These are phyloP conservation scores for Nemurella pictetii DNA, from an alignment of 2,888 invertebrate genomes.

Conservation along the genomic window DNA sequence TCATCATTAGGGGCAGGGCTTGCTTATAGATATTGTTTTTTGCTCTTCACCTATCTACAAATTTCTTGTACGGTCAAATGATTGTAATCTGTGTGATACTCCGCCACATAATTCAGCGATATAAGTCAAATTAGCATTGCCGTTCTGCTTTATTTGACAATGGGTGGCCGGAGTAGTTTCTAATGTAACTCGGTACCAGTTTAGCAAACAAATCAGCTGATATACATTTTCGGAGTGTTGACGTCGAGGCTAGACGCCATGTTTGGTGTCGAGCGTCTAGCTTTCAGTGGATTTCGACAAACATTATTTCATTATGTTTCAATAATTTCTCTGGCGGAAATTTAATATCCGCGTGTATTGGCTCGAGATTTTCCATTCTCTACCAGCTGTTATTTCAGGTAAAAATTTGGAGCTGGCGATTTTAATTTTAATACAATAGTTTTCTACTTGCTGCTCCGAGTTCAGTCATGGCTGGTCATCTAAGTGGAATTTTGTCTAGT, in stretches of 20 bases:
- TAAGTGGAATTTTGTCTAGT: not conserved
- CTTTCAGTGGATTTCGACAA: slow-evolving; percentile 38
- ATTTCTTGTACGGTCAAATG: not conserved
- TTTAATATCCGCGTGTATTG: not conserved
- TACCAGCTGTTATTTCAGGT: not conserved
- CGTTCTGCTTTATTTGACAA: not conserved
- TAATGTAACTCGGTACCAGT: not conserved
- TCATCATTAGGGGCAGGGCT: slow-evolving; percentile 1
- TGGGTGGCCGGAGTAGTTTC: not conserved
- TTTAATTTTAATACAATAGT: not conserved
- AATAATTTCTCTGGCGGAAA: not conserved
- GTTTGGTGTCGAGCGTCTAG: slow-evolving; percentile 51
- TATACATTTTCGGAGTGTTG: slow-evolving; percentile 40
- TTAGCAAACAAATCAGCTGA: slow-evolving; percentile 39
- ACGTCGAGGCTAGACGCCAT: slow-evolving; percentile 42
- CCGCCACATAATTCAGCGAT: not conserved
- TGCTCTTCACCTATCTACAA: not conserved
- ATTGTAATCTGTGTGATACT: not conserved
- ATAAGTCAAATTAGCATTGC: not conserved
- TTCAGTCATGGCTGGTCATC: not conserved
- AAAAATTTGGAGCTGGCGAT: not conserved
- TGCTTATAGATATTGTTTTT: slow-evolving; percentile 2
- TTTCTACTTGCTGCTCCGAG: not conserved
- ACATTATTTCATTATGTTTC: slow-evolving; percentile 38
- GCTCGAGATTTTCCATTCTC: not conserved